These are phyloP conservation scores for Linnaemya tessellans DNA, from an alignment of 2,888 invertebrate genomes.

Conservation along the genomic window DNA sequence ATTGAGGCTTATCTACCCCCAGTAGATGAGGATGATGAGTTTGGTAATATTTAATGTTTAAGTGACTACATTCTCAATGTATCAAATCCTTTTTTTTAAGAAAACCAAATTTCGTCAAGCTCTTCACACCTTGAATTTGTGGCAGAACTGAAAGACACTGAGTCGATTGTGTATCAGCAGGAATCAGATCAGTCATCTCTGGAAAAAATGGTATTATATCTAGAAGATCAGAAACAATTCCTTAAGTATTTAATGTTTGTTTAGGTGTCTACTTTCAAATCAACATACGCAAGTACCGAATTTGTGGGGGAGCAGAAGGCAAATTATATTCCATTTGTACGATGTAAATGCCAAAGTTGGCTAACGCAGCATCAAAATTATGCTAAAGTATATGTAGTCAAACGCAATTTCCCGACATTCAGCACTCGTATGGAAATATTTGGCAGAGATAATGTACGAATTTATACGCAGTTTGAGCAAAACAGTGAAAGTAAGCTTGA, in stretches of 20 bases:
- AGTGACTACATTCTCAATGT: neutral
- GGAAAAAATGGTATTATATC: neutral
- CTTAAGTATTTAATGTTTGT: neutral
- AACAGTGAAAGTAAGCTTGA: neutral
- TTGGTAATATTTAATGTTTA: constrained; percentile 68
- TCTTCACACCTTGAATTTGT: constrained; percentile 61
- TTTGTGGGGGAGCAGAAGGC: constrained; percentile 71
- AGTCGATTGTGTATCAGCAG: neutral
- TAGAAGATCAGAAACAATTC: neutral
- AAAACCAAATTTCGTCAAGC: constrained; percentile 61
- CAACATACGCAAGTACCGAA: constrained; percentile 23
- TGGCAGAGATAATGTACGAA: constrained; percentile 74
- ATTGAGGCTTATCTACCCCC: constrained; percentile 64
- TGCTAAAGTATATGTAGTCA: constrained; percentile 73
- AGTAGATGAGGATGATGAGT: constrained; percentile 71
- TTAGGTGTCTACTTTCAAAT: neutral
- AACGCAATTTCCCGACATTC: constrained; percentile 24
- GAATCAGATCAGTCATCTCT: neutral
- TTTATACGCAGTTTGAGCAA: constrained; percentile 61
- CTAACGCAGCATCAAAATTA: constrained; percentile 76
- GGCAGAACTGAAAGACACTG: neutral
- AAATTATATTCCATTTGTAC: constrained; percentile 71
- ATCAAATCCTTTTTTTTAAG: constrained; percentile 22
- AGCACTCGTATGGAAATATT: constrained; percentile 70
- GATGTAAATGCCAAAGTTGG: constrained; percentile 68